Conservation (phyloP, 2,888 invertebrate species). For the Branchipolynoe longqiensis region DNA sequence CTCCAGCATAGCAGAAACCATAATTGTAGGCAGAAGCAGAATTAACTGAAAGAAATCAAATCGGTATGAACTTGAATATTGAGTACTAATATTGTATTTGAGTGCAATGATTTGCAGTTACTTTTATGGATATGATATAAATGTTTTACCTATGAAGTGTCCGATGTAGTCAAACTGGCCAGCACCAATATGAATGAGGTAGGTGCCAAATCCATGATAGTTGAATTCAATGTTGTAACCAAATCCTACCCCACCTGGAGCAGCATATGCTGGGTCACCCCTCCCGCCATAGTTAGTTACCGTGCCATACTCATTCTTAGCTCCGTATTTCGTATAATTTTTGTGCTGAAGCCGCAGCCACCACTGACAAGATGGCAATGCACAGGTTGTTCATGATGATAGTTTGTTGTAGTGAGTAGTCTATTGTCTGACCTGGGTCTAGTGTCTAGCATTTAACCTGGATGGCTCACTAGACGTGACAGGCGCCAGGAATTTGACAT, state of each 20-base stretch:
- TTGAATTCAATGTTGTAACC: conserved; percentile 23
- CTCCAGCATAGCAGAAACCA: conserved; percentile 13
- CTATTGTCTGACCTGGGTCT: no score
- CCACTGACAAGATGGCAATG: background rate
- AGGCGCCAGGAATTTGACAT: no score
- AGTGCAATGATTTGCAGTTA: no score
- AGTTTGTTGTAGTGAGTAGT: no score
- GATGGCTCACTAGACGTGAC: no score
- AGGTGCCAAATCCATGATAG: conserved; percentile 15
- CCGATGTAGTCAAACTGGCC: conserved; percentile 40
- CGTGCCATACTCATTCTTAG: background rate
- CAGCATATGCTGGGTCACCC: background rate
- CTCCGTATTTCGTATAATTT: background rate
- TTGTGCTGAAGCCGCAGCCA: background rate
- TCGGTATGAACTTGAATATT: no score
- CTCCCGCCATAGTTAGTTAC: conserved; percentile 26
- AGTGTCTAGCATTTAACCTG: no score
- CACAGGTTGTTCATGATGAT: background rate
- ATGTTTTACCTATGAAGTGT: conserved; percentile 9
- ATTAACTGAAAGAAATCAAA: background rate
- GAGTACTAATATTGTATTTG: no score
- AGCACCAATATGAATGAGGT: conserved; percentile 4
- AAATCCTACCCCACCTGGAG: background rate
- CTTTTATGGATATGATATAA: no score
- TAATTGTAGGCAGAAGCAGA: background rate